Percentiles rank a stretch among this genome's conserved stretches.
Evolutionary conservation across 1,140 invertebrate genomes (phyloP).

Genomic region (Spodoptera frugiperda): DNA sequence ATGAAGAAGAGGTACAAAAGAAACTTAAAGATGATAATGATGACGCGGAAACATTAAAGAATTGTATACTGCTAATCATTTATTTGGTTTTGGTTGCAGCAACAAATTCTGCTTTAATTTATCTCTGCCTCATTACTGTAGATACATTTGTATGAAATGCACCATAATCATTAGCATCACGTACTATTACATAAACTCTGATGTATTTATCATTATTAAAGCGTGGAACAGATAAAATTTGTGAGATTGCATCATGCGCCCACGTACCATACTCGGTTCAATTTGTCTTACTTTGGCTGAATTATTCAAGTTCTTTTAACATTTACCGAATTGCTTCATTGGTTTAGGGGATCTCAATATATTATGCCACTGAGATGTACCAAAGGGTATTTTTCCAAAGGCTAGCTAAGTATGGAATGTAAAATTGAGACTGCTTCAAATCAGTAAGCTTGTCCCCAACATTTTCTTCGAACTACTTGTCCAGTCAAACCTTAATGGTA

Average conservation of each 20-base stretch:
- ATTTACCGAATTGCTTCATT: slow-evolving; percentile 13
- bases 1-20: too few species aligned
- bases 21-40: too few species aligned
- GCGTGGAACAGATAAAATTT: slow-evolving; percentile 33
- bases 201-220: slow-evolving; percentile 44
- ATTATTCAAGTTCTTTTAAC: slow-evolving; percentile 37
- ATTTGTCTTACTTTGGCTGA: slow-evolving; percentile 42
- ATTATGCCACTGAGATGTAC: too few species aligned
- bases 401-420: too few species aligned
- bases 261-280: slow-evolving; percentile 5
- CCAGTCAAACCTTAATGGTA: neutral
- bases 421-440: too few species aligned
- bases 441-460: too few species aligned
- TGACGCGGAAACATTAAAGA: too few species aligned
- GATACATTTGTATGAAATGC: neutral
- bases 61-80: too few species aligned
- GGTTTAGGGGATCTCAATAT: too few species aligned
- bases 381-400: too few species aligned
- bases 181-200: neutral
- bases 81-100: too few species aligned
- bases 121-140: neutral
- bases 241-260: slow-evolving; percentile 35
- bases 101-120: too few species aligned
- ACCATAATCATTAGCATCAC: neutral
- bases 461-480: slow-evolving; percentile 12